Conservation (phyloP, 2,113 vertebrate species). For the Gallinago undulata region DNA sequence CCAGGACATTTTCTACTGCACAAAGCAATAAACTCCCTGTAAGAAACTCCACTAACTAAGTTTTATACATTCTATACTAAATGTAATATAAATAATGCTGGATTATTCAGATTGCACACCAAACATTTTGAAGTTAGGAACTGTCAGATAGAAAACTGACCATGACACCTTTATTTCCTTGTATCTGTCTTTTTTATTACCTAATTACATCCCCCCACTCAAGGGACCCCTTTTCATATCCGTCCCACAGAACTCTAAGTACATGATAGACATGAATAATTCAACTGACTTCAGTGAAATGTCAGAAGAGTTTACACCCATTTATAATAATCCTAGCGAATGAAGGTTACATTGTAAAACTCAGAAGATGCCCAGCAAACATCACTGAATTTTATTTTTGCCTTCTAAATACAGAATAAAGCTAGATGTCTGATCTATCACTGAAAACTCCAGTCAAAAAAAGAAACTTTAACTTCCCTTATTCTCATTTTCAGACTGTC, state of each 20-base stretch:
- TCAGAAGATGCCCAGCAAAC: background rate
- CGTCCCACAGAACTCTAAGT: background rate
- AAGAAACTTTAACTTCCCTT: background rate
- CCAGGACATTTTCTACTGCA: background rate
- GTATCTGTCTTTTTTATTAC: background rate
- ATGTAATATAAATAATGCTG: background rate
- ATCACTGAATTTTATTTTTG: background rate
- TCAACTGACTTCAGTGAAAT: background rate
- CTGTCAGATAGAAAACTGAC: background rate
- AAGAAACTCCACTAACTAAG: background rate
- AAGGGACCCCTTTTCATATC: background rate
- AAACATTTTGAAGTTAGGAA: background rate
- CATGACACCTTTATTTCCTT: background rate
- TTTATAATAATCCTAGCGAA: background rate
- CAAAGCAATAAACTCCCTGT: background rate
- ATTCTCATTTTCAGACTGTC: background rate
- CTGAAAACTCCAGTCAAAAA: background rate
- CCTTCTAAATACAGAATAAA: background rate
- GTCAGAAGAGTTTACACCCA: background rate
- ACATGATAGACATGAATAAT: background rate
- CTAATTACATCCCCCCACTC: background rate
- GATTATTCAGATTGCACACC: background rate
- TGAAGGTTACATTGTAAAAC: background rate
- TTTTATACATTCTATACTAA: background rate
- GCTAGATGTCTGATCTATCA: background rate